Percentiles rank a stretch among this genome's conserved stretches.
phyloP scores from a whole-genome alignment of 2,888 invertebrate genomes.

The Pandemis heparana region DNA sequence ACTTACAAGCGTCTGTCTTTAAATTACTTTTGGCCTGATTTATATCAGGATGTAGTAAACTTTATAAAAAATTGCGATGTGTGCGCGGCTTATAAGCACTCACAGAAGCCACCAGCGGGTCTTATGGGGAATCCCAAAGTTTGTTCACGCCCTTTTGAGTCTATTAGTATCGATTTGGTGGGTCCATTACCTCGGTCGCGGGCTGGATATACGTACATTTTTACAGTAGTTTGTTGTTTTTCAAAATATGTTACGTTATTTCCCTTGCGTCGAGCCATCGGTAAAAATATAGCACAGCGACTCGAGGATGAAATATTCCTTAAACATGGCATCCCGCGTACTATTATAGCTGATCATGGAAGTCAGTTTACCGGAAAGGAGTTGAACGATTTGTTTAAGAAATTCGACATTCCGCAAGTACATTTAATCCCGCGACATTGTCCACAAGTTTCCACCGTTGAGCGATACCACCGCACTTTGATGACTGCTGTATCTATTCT shows the following conservation, averaged over 20 bases:
- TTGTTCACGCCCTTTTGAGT: background rate
- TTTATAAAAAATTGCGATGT: background rate
- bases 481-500: background rate
- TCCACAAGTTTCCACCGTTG: background rate
- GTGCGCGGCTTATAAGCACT: background rate
- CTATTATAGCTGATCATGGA: background rate
- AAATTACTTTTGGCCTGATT: background rate
- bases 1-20: too few relatives aligned
- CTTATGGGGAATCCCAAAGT: conserved; percentile 5
- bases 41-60: background rate
- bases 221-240: background rate
- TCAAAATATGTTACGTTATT: background rate
- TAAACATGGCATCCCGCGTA: background rate
- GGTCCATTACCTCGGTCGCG: background rate
- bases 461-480: background rate
- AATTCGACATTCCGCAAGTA: background rate
- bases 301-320: background rate
- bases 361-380: conserved; percentile 2
- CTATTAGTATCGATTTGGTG: background rate
- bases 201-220: background rate
- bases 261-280: background rate
- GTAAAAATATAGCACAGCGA: background rate
- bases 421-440: background rate
- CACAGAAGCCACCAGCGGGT: background rate
- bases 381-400: background rate